A percentile compares a stretch with the other conserved stretches of the same genome.
Conservation (phyloP, 2,888 invertebrate genomes). For the Orthosia cruda region DNA sequence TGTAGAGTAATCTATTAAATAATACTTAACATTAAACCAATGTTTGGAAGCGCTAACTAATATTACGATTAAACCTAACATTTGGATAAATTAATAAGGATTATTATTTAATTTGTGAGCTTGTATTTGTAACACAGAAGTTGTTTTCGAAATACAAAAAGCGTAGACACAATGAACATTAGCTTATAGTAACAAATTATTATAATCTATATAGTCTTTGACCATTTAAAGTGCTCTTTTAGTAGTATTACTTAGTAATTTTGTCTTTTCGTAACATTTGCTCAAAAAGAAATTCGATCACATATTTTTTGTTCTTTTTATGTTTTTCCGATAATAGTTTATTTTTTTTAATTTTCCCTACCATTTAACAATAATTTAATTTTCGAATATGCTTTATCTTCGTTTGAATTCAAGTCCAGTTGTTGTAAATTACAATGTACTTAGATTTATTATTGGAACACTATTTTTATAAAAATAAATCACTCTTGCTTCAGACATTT, state of each 20-base stretch:
- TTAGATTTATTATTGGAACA: not conserved
- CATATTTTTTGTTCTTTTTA: not conserved
- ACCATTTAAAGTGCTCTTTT: constrained; percentile 7
- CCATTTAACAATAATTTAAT: not conserved
- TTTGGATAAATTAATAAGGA: constrained; percentile 43
- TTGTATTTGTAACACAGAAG: constrained; percentile 60
- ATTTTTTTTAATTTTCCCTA: not conserved
- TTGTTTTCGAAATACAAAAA: constrained; percentile 70
- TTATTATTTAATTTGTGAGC: constrained; percentile 18
- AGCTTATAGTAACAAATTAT: constrained; percentile 29
- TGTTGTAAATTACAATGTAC: not conserved
- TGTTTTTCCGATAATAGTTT: not conserved
- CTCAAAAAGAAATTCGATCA: not conserved
- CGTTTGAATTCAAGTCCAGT: not conserved
- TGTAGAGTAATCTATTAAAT: constrained; percentile 46
- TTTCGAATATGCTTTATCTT: not conserved
- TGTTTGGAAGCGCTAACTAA: constrained; percentile 74
- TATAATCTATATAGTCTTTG: constrained; percentile 29
- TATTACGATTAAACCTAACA: constrained; percentile 51
- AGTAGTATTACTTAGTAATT: not conserved
- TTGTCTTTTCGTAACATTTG: not conserved
- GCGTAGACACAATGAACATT: constrained; percentile 53
- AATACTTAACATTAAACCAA: constrained; percentile 63
- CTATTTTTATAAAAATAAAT: constrained; percentile 20
- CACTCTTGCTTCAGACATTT: not conserved